phyloP scores from a whole-genome alignment of 2,888 invertebrate species.

The Ophonus ardosiacus region DNA sequence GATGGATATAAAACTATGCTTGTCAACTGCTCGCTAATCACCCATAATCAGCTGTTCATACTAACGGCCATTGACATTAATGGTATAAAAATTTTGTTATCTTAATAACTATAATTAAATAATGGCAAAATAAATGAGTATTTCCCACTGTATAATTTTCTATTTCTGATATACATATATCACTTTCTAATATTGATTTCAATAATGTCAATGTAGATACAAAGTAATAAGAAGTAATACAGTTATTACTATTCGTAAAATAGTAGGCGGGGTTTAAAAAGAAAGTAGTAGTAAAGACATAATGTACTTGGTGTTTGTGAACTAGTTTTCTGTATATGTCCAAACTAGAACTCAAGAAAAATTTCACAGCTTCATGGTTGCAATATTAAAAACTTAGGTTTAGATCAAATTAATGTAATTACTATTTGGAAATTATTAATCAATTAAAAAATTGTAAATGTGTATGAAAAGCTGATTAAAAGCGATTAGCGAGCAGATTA shows the following conservation, averaged over 20 bases:
- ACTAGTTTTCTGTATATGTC: background rate
- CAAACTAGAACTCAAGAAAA: background rate
- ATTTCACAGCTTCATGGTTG: background rate
- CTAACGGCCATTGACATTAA: background rate
- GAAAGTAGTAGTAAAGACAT: conserved; percentile 11
- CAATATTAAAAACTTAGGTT: too few relatives aligned
- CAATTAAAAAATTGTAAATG: too few relatives aligned
- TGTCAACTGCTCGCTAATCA: too few relatives aligned
- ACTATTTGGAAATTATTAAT: too few relatives aligned
- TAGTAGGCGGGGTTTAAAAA: conserved; percentile 10
- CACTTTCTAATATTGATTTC: conserved; percentile 31
- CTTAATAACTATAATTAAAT: background rate
- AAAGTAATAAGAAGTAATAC: background rate
- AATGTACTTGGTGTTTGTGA: background rate
- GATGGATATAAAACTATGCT: too few relatives aligned
- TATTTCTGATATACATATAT: background rate
- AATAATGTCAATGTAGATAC: background rate
- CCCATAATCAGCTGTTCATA: too few relatives aligned
- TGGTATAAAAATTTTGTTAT: background rate
- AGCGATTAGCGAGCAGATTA: too few relatives aligned
- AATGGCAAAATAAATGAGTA: background rate
- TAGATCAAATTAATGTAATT: too few relatives aligned
- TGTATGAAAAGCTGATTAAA: too few relatives aligned
- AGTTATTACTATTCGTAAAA: background rate
- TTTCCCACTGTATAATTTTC: conserved; percentile 5